A percentile compares a stretch with the other conserved stretches of the same genome.
phyloP scores from a whole-genome alignment of 2,113 vertebrate species.

The Lepus americanus region DNA sequence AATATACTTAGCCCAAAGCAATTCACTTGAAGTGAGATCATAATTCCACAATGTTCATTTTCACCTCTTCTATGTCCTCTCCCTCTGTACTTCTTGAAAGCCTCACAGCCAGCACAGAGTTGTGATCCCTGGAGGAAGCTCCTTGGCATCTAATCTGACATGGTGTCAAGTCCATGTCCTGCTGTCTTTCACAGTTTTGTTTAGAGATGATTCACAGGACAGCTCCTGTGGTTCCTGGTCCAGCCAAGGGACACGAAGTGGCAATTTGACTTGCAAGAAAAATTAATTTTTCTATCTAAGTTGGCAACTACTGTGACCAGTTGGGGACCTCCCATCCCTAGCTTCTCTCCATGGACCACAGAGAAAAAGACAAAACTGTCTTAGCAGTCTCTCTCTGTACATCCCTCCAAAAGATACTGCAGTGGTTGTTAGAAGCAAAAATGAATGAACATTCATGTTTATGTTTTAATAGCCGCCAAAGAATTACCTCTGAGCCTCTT shows the following conservation, averaged over 20 bases:
- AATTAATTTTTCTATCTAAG: constrained; percentile 78
- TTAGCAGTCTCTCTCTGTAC: not conserved
- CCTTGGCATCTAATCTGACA: constrained; percentile 41
- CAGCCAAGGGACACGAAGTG: constrained; percentile 65
- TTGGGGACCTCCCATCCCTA: not conserved
- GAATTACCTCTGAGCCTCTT: not conserved
- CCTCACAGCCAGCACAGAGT: not conserved
- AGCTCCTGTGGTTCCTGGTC: constrained; percentile 48
- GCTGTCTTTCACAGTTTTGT: constrained; percentile 75
- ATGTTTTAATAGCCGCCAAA: not conserved
- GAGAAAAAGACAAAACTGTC: constrained; percentile 6
- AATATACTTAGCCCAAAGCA: constrained; percentile 26
- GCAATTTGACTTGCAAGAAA: constrained; percentile 77
- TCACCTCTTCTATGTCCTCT: constrained; percentile 11
- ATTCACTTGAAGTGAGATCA: not conserved
- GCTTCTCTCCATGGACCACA: constrained; percentile 34
- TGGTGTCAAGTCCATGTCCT: constrained; percentile 54
- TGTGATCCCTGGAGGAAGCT: constrained; percentile 35
- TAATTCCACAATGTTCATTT: constrained; percentile 60
- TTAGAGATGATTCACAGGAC: constrained; percentile 69
- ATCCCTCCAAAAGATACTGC: not conserved
- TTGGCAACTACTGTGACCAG: constrained; percentile 65
- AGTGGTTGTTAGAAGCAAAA: not conserved
- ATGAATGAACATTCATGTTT: not conserved
- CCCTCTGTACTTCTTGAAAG: not conserved